Base-by-base conservation (phyloP, 1,140 invertebrate species). In the Mizuhopecten yessoensis region DNA sequence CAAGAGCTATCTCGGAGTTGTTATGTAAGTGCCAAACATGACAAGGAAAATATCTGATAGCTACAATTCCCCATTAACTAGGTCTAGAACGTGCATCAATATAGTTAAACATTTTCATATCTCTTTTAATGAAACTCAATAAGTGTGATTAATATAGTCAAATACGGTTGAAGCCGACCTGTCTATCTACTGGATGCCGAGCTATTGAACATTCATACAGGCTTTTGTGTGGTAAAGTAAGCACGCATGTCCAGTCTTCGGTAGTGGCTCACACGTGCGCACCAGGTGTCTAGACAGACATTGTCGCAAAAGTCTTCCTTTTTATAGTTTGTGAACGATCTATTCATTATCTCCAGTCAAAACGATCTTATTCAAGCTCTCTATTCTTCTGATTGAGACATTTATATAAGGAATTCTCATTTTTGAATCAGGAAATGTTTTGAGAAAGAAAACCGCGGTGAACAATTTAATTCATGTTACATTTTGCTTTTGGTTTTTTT, bases 111-210 rank as follows among this genome's bases (percentile, higher is more conserved):
- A 11, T 75, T 75, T 75, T 75, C 57, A 75, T 75, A 75, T 75
- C 57, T 75, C 57, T 75, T 75, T 75, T 75, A 75, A 75, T 75
- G 57, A 75, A 75, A 75, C 57, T 75, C 57, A 75, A 75, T 75
- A 75, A 75, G 57, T 3, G 57, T 75, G 3, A 75, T 75, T 75
- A 75, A 75, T 75, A 9, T 29, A 9, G 23, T 75, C 5, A 5
- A n/a, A 7, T 11, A 17, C n/a, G 29, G 57, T 75, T 75, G 57
- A 75, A 75, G 57, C 57, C 57, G 29, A 75, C 23, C 5, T 29
- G 57, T 75, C 57, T 75, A 75, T 75, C 9, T n/a, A 17, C 9
- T n/a, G 57, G 57, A 29, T 75, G 57, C 9, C 57, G 57, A n/a
- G 57, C 57, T 29, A 75, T 75, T 75, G 57, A 75, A 75, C 57